Base-by-base conservation (phyloP, 2,113 vertebrate genomes). In the Oreotrochilus melanogaster region DNA sequence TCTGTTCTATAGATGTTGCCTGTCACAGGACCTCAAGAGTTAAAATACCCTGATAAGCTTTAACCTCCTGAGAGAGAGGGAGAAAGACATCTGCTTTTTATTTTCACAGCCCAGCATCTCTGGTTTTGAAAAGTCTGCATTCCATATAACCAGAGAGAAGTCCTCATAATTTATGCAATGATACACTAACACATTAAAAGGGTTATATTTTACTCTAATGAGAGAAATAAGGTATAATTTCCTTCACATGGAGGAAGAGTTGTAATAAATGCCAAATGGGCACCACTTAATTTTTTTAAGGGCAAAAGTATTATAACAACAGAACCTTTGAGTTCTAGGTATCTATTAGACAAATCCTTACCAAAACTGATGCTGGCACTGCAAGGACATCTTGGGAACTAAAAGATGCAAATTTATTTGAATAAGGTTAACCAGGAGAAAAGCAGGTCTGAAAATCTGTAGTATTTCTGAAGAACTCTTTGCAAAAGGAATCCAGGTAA, bases 21-120 rank as follows among this genome's bases (percentile, higher is more conserved):
- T 57, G 47, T 30, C 53, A 78, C 72, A 92, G 93, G 30, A 87
- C 22, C 60, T 86, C 61, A 95, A 37, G 96, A 94, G 97, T 97
- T 97, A 97, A 97, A 75, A 89, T 57, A 75, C 33, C 35, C 89
- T 82, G 93, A 95, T 95, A 96, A 94, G 78, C 53, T 95, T 74
- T 81, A 91, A 56, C 81, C 87, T 96, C 72, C 74, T 58, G 65
- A 89, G 79, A 61, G n/a, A 89, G 35, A 86, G 23, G 33, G 57
- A 51, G 90, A 94, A 93, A 93, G 86, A 98, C 98, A 98, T 98
- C 98, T 98, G 98, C 97, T 98, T 98, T 97, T 97, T 96, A 98
- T 98, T 98, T 98, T 94, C 82, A 14, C 64, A 94, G 92, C 96
- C 97, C 87, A 2, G 75, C 78, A 57, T 96, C 96, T 96, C 67